A percentile compares a stretch with the other conserved stretches of the same genome.
phyloP scores from a whole-genome alignment of 2,888 invertebrate species.

The Polia nebulosa region DNA sequence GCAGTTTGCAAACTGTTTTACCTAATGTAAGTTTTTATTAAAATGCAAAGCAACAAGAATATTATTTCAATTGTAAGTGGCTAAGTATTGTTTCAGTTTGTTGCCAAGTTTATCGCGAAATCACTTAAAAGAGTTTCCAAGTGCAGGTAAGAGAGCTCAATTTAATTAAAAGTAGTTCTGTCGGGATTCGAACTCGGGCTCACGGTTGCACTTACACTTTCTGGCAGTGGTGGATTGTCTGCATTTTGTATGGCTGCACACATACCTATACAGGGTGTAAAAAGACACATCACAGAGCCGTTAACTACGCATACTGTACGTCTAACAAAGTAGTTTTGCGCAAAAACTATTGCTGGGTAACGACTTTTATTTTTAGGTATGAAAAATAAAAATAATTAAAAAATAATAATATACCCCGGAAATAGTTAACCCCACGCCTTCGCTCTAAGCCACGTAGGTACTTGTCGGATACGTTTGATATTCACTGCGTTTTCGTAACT shows the following conservation, averaged over 20 bases:
- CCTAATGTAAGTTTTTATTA: slow-evolving; percentile 66
- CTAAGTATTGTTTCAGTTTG: slow-evolving; percentile 80
- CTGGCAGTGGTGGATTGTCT: slow-evolving; percentile 33
- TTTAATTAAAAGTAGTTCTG: slow-evolving; percentile 82
- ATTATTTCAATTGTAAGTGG: slow-evolving; percentile 71
- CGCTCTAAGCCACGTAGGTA: no score
- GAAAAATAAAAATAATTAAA: no score
- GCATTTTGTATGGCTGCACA: slow-evolving; percentile 15
- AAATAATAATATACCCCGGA: no score
- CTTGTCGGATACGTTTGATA: no score
- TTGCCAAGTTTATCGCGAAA: slow-evolving; percentile 80
- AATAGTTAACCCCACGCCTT: no score
- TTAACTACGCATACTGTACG: no score
- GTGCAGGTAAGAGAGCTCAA: slow-evolving; percentile 78
- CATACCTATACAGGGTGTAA: no score
- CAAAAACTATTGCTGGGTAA: no score
- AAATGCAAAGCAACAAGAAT: slow-evolving; percentile 70
- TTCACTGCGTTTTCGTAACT: no score
- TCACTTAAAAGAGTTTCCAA: slow-evolving; percentile 81
- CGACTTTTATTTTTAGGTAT: no score
- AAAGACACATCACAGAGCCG: no score
- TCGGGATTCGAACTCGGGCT: slow-evolving; percentile 70
- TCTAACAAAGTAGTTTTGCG: no score
- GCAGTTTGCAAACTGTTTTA: slow-evolving; percentile 57
- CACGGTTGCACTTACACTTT: slow-evolving; percentile 59